These are phyloP conservation scores for Polydrusus tereticollis DNA, from an alignment of 2,888 invertebrate genomes.

Conservation along the genomic window DNA sequence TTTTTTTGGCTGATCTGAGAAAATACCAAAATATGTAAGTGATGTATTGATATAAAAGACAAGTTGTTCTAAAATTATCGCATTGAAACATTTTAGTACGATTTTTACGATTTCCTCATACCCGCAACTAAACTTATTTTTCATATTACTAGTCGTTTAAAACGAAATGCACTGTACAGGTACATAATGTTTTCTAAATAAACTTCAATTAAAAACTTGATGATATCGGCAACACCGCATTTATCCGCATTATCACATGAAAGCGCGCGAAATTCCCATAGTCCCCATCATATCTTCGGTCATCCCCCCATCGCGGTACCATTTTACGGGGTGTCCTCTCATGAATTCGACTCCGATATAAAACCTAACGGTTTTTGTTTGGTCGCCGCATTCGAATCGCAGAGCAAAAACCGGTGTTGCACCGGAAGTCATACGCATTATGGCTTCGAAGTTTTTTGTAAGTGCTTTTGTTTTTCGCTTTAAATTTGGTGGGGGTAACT, in stretches of 20 bases:
- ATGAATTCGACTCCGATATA: conserved; percentile 30
- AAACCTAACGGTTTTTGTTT: conserved; percentile 28
- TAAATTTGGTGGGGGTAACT: conserved; percentile 8
- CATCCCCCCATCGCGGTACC: conserved; percentile 21
- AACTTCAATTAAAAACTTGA: neutral
- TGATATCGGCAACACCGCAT: conserved; percentile 17
- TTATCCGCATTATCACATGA: conserved; percentile 3
- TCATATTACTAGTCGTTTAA: no score
- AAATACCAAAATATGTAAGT: no score
- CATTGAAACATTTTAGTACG: no score
- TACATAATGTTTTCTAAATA: no score
- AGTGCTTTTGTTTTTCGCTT: conserved; percentile 34
- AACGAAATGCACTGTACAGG: no score
- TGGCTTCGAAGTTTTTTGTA: conserved; percentile 44
- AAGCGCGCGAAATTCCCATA: conserved; percentile 31
- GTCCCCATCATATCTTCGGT: conserved; percentile 13
- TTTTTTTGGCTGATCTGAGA: no score
- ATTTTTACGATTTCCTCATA: no score
- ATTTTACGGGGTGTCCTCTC: conserved; percentile 43
- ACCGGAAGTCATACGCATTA: conserved; percentile 41
- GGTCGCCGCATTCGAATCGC: conserved; percentile 28
- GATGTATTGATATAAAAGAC: no score
- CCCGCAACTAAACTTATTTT: no score
- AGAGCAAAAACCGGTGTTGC: conserved; percentile 30
- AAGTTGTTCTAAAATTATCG: no score